Conservation (phyloP, 2,888 invertebrate species). For the Halocaridina rubra region DNA sequence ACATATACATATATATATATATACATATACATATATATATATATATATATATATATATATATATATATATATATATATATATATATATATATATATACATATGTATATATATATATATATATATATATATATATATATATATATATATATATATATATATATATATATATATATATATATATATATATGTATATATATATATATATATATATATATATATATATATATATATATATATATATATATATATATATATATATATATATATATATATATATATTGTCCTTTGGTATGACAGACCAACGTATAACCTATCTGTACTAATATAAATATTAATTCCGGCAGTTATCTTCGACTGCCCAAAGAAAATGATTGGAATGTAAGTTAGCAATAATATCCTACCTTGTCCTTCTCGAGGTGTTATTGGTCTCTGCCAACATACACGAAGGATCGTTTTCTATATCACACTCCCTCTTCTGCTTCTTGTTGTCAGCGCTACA, state of each 20-base stretch:
- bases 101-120: not conserved
- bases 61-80: slow-evolving; percentile 20
- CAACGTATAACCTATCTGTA: too few relatives aligned
- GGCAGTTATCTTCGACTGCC: not conserved
- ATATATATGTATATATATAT: slow-evolving; percentile 14
- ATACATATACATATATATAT: not conserved
- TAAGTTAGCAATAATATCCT: too few relatives aligned
- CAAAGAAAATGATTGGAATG: too few relatives aligned
- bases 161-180: not conserved
- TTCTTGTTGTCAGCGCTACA: not conserved
- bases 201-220: not conserved
- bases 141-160: slow-evolving; percentile 12
- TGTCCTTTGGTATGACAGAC: too few relatives aligned
- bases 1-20: too few relatives aligned
- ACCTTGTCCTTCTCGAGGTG: slow-evolving; percentile 34
- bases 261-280: not conserved
- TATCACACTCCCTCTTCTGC: slow-evolving; percentile 35
- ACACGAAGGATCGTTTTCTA: slow-evolving; percentile 53
- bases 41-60: not conserved
- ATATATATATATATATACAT: not conserved
- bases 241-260: not conserved
- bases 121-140: slow-evolving; percentile 7
- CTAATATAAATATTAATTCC: too few relatives aligned
- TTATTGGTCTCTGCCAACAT: slow-evolving; percentile 25
- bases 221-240: not conserved